Conservation (phyloP, 92 coral and sea anemone species). For the Palythoa heliodiscus region DNA sequence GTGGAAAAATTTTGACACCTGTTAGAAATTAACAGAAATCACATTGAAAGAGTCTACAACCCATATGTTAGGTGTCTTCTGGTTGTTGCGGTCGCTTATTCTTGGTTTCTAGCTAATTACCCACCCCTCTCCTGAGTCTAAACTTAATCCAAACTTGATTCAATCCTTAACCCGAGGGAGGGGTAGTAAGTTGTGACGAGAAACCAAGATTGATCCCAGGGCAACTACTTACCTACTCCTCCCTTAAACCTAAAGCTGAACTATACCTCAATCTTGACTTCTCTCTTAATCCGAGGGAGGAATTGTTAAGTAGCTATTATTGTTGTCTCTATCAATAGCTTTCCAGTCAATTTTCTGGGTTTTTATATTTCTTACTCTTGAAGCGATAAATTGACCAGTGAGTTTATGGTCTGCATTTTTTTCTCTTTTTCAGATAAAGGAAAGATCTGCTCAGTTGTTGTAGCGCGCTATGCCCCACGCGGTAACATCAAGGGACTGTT, state of each 20-base stretch:
- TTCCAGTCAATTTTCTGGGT: background rate
- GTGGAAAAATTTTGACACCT: no score
- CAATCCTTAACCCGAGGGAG: background rate
- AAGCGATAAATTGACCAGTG: background rate
- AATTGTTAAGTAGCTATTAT: no score
- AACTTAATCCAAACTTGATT: background rate
- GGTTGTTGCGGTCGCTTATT: no score
- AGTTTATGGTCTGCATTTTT: background rate
- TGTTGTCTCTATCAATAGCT: background rate
- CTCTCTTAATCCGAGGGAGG: background rate
- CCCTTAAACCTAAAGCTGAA: background rate
- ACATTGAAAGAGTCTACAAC: background rate
- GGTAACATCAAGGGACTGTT: conserved; percentile 38
- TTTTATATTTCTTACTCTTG: background rate
- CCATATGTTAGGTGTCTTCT: background rate
- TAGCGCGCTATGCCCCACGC: conserved; percentile 34
- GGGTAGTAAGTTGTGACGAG: background rate
- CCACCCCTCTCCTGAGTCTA: no score
- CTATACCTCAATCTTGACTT: no score
- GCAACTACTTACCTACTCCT: background rate
- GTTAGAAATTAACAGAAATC: no score
- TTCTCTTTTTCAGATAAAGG: conserved; percentile 23
- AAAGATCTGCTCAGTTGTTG: conserved; percentile 27
- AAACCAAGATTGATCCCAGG: no score
- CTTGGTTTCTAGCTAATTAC: no score